Percentiles rank a stretch among this genome's conserved stretches.
Conservation (phyloP, 2,888 invertebrate genomes). For the Octodonta nipae region DNA sequence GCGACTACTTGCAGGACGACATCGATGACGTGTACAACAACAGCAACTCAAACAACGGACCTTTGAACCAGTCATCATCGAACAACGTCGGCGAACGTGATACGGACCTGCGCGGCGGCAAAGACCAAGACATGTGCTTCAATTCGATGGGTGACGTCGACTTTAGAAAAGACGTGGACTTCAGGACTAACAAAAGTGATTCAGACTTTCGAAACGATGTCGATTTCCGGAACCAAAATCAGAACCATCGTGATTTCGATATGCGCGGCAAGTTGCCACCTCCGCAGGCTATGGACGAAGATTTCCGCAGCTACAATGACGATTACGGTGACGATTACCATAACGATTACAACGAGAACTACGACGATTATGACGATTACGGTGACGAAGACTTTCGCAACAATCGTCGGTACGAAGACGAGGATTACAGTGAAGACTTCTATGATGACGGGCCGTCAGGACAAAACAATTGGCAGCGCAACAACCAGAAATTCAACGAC, state of each 20-base stretch:
- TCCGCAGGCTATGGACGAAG: not conserved
- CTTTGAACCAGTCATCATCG: slow-evolving; percentile 1
- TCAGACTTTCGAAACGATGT: slow-evolving; percentile 27
- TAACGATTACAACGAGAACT: slow-evolving; percentile 1
- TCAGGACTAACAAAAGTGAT: slow-evolving; percentile 23
- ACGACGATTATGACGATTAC: slow-evolving; percentile 14
- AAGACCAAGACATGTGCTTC: slow-evolving; percentile 25
- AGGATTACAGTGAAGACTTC: slow-evolving; percentile 34
- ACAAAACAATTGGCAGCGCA: slow-evolving; percentile 32
- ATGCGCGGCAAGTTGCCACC: too few species aligned
- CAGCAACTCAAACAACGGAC: slow-evolving; percentile 12
- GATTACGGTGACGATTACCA: slow-evolving; percentile 18
- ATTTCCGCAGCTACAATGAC: slow-evolving; percentile 20
- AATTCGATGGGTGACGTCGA: slow-evolving; percentile 21
- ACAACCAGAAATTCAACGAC: slow-evolving; percentile 28
- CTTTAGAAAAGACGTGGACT: slow-evolving; percentile 19
- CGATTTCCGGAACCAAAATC: slow-evolving; percentile 22
- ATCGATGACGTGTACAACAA: slow-evolving; percentile 34
- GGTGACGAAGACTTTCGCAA: slow-evolving; percentile 33
- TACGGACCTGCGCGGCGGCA: slow-evolving; percentile 15
- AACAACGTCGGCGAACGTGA: slow-evolving; percentile 10
- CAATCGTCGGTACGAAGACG: slow-evolving; percentile 18
- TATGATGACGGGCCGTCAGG: slow-evolving; percentile 31
- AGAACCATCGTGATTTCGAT: slow-evolving; percentile 23
- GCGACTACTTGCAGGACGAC: slow-evolving; percentile 37